Conservation (phyloP, 1,140 invertebrate species). For the Neoseiulus cucumeris region DNA sequence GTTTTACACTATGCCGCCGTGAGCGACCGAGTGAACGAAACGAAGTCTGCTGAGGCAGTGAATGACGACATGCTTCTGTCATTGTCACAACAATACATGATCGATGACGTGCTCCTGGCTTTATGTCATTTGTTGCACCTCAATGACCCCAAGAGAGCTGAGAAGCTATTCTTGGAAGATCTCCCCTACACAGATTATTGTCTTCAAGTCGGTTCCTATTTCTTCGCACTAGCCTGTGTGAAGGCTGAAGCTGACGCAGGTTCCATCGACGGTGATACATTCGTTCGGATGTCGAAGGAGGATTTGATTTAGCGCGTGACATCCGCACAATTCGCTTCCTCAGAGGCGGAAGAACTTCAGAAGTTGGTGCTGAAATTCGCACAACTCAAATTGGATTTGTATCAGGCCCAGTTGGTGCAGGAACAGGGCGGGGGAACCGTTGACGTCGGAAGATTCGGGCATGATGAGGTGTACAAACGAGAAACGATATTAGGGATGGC, state of each 20-base stretch:
- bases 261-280: not conserved
- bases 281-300: not conserved
- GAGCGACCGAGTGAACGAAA: not conserved
- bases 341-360: not conserved
- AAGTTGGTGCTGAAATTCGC: not conserved
- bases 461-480: constrained; percentile 30
- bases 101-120: not conserved
- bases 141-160: not conserved
- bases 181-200: not conserved
- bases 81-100: not conserved
- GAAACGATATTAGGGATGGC: constrained; percentile 34
- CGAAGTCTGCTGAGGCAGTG: not conserved
- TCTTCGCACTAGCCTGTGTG: not conserved
- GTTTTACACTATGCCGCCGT: not conserved
- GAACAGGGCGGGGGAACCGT: constrained; percentile 26
- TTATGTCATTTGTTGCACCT: not conserved
- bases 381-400: not conserved
- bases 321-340: not conserved
- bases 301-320: not conserved
- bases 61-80: not conserved
- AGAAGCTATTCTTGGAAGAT: not conserved
- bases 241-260: not conserved
- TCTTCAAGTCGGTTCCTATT: not conserved
- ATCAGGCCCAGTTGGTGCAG: not conserved
- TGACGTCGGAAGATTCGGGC: constrained; percentile 30